A percentile compares a stretch with the other conserved stretches of the same genome.
Conservation (phyloP, 2,113 vertebrate species). For the Stigmatopora argus region DNA sequence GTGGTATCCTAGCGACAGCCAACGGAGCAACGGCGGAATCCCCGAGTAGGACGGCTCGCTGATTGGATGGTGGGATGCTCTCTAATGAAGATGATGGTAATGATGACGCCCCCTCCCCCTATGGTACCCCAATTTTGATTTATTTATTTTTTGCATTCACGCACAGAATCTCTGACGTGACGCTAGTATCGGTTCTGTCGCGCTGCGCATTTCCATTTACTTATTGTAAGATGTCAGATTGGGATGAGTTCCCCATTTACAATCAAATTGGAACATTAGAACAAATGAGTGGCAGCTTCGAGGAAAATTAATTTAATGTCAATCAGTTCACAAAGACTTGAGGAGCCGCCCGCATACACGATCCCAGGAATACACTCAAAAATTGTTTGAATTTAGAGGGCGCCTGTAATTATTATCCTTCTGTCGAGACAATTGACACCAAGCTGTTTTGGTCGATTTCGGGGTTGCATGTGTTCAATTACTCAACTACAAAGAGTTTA, state of each 20-base stretch:
- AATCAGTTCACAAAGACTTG: conserved; percentile 11
- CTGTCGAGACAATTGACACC: neutral
- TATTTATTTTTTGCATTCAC: conserved; percentile 16
- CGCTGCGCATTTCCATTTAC: neutral
- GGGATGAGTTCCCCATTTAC: neutral
- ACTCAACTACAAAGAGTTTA: neutral
- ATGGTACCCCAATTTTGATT: conserved; percentile 31
- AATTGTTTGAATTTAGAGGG: neutral
- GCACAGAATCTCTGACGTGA: conserved; percentile 15
- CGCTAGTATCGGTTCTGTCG: neutral
- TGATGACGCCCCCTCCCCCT: conserved; percentile 61
- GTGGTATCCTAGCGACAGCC: conserved; percentile 77
- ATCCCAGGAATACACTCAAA: neutral
- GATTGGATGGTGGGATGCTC: conserved; percentile 63
- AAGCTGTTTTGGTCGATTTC: neutral
- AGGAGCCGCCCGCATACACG: conserved; percentile 3
- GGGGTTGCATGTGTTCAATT: neutral
- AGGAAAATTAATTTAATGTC: conserved; percentile 16
- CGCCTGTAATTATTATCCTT: conserved; percentile 12
- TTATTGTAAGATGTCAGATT: neutral
- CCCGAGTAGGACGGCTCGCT: conserved; percentile 41
- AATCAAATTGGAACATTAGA: neutral
- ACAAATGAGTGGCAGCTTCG: conserved; percentile 13
- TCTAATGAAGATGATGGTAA: conserved; percentile 75
- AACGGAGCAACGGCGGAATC: conserved; percentile 66